These are phyloP conservation scores for Oopsacas minuta DNA, from an alignment of 37 sponge, comb jelly and placozoan species.

Conservation along the genomic window DNA sequence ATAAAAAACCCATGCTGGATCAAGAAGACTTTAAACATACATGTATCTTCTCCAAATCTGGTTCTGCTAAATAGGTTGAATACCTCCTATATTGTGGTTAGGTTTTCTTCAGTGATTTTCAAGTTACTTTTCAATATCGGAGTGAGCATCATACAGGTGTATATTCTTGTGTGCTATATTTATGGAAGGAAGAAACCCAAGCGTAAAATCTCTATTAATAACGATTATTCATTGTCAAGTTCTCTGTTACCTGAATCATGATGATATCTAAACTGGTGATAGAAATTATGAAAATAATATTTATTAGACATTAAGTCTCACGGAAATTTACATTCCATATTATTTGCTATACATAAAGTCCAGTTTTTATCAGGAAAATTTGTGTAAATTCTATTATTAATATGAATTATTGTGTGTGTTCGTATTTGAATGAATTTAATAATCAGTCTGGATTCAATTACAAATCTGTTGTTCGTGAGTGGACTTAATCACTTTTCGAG, in stretches of 20 bases:
- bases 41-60: neutral
- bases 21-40: neutral
- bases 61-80: neutral
- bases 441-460: no score
- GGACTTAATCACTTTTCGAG: no score
- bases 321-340: no score
- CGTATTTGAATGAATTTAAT: no score
- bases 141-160: neutral
- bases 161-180: neutral
- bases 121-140: neutral
- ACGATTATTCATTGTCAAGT: neutral
- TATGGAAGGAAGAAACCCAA: neutral
- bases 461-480: no score
- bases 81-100: neutral
- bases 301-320: no score
- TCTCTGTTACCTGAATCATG: neutral
- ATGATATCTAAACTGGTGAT: neutral
- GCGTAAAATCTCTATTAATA: neutral
- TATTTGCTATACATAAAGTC: no score
- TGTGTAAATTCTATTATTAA: no score
- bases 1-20: neutral
- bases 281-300: neutral
- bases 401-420: no score
- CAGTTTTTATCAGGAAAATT: no score
- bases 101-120: neutral